These are phyloP conservation scores for Avahi laniger DNA, from an alignment of 2,797 vertebrate species.

Conservation along the genomic window DNA sequence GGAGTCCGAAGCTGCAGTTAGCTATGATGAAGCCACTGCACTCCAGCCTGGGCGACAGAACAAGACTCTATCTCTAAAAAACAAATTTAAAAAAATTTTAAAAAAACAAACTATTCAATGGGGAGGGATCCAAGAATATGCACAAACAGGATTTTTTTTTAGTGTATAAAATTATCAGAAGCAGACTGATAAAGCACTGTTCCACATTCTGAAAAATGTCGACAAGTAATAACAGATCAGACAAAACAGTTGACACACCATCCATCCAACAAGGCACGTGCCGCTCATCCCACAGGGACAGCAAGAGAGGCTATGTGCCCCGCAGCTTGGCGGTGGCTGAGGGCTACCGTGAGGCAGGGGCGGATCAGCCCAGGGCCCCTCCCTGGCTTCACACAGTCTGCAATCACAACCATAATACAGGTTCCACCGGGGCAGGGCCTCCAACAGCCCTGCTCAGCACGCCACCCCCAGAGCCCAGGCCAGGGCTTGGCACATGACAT, in stretches of 20 bases:
- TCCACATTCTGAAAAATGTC: not conserved
- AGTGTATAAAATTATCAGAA: not conserved
- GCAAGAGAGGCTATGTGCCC: fast-evolving
- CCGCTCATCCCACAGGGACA: not conserved
- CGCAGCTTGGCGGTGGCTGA: fast-evolving
- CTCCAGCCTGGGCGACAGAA: not conserved
- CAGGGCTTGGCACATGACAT: not conserved
- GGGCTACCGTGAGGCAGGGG: no score
- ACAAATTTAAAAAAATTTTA: not conserved
- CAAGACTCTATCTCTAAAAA: not conserved
- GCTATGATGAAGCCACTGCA: not conserved
- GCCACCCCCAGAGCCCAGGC: not conserved
- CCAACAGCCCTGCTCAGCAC: fast-evolving
- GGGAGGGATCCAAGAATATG: not conserved
- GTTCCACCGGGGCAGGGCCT: not conserved
- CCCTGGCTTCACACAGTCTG: not conserved
- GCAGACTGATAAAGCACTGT: not conserved
- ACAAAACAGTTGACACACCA: not conserved
- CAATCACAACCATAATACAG: not conserved
- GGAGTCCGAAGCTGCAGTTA: not conserved
- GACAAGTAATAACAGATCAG: not conserved
- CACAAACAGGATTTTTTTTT: not conserved
- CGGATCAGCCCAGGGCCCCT: not conserved
- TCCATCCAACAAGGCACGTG: fast-evolving
- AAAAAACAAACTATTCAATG: not conserved